Evolutionary conservation across 2,113 vertebrate genomes (phyloP), one percentile per base, ranked within the genome.

Genomic region (Brachionichthys hirsutus): DNA sequence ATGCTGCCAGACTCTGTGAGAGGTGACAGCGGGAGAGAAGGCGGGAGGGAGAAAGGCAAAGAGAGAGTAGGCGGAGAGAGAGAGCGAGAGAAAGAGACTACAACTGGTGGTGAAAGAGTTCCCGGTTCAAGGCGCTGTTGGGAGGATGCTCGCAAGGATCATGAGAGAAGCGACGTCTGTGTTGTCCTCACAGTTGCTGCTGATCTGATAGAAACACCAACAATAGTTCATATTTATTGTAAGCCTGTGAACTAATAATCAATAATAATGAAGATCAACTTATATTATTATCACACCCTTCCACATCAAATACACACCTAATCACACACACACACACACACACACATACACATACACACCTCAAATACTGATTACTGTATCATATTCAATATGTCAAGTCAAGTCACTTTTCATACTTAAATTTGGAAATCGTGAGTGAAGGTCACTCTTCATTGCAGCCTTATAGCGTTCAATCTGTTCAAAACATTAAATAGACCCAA

Each of bases 1-100:
- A 92, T 90, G 85, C 89, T 92, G 92, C 92, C 92, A 92, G 90
- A 84, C 90, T 81, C 91, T 87, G 88, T 88, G 92, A 92, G 92
- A 92, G 92, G 93, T 93, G 93, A 94, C 91, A 93, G 90, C 89
- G 87, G 89, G 84, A 73, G 80, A 85, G 89, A 87, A 80, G 51
- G 63, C 50, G 53, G 49, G 20, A 53, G 67, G 52, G 52, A 71
- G 52, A 52, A 19, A 40, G 61, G 13, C 51, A 38, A 54, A 43
- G 45, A 34, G 40, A 19, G 43, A 45, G 49, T 57, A 44, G 43
- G 48, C 4, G 62, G 64, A 38, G 36, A 12, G 36, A 38, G 8
- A 35, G 34, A 35, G 34, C 9, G 34, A 35, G 9, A 62, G 68
- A 50, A 4, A n/a, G n/a, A 74, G 47, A 64, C 45, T 62, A 18